phyloP scores from a whole-genome alignment of 2,888 invertebrate species.

The Macropis europaea region DNA sequence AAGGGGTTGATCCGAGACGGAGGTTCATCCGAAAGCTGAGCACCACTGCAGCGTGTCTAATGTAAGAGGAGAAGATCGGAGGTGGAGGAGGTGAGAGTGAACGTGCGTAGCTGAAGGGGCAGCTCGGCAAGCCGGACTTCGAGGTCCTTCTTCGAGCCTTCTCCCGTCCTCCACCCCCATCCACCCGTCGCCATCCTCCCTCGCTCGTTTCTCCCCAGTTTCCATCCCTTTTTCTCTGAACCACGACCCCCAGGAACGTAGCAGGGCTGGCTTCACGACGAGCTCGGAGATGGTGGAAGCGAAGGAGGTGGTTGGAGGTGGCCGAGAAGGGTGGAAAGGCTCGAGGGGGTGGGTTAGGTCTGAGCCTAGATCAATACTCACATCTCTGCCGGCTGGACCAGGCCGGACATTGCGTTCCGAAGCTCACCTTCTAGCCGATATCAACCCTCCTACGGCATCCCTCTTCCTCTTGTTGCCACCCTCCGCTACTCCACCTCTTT shows the following conservation, averaged over 20 bases:
- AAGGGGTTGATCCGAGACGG: too few relatives aligned
- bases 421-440: conserved; percentile 72
- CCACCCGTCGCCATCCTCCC: conserved; percentile 36
- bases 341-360: conserved; percentile 58
- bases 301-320: conserved; percentile 68
- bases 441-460: conserved; percentile 59
- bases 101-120: conserved; percentile 70
- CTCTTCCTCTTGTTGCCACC: conserved; percentile 45
- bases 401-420: conserved; percentile 78
- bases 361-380: conserved; percentile 79
- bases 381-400: conserved; percentile 79
- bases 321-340: conserved; percentile 57
- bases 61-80: conserved; percentile 68
- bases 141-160: conserved; percentile 67
- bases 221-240: conserved; percentile 56
- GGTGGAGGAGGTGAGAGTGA: conserved; percentile 70
- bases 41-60: conserved; percentile 68
- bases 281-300: conserved; percentile 57
- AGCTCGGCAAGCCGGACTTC: conserved; percentile 75
- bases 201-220: conserved; percentile 36
- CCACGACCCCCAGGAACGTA: conserved; percentile 66
- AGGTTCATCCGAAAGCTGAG: conserved; percentile 54
- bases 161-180: conserved; percentile 24
- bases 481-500: conserved; percentile 45
- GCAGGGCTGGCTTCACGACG: conserved; percentile 67